Percentiles rank a stretch among this genome's conserved stretches.
phyloP scores from a whole-genome alignment of 2,113 vertebrate genomes.

The Leptosomus discolor region DNA sequence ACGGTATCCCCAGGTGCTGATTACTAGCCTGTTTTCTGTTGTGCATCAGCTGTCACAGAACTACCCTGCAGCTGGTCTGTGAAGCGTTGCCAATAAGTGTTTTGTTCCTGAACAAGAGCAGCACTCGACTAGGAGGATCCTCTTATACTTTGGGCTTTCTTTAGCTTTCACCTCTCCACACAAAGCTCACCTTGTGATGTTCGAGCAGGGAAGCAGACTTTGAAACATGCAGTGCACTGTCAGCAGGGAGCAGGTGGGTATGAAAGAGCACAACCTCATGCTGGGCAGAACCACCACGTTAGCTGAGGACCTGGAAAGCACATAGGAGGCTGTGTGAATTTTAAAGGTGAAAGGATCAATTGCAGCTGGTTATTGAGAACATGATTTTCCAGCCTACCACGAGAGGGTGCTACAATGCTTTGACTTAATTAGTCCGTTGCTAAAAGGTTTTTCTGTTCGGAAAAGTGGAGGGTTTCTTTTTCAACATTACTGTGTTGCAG shows the following conservation, averaged over 20 bases:
- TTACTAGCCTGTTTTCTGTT: not conserved
- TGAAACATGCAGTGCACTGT: rapidly evolving
- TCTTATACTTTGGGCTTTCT: not conserved
- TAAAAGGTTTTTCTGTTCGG: not conserved
- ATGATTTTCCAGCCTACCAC: conserved; percentile 43
- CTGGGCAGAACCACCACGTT: not conserved
- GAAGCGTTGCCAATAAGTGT: not conserved
- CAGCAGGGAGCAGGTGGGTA: not conserved
- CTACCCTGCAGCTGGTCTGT: rapidly evolving
- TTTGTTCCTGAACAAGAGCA: not conserved
- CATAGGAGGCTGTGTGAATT: not conserved
- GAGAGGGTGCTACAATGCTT: conserved; percentile 67
- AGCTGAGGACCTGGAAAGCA: not conserved
- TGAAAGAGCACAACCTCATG: too few species aligned
- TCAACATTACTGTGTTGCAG: not conserved
- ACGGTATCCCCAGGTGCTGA: not conserved
- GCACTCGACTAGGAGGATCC: not conserved
- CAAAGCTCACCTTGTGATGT: not conserved
- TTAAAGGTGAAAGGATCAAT: not conserved
- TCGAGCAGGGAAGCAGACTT: not conserved
- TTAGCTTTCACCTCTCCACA: not conserved
- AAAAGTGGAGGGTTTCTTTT: not conserved
- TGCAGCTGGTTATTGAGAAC: not conserved
- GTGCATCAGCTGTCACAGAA: not conserved
- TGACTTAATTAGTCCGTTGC: not conserved